Base-by-base conservation (phyloP, 2,113 vertebrate genomes). In the Irena cyanogastra region DNA sequence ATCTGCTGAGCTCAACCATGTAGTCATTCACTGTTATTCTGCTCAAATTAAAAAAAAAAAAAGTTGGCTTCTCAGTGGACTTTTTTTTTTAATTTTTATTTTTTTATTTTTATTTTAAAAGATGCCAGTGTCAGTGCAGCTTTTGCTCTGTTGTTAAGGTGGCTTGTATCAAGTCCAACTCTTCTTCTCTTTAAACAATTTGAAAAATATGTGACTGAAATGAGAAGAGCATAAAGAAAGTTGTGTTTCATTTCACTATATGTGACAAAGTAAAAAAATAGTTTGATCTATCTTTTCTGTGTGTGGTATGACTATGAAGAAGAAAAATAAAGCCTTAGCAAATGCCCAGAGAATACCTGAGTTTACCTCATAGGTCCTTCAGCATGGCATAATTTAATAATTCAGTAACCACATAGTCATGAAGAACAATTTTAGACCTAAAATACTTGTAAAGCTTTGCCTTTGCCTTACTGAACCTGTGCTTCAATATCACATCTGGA, bases 101-200 rank as follows among this genome's bases (percentile, higher is more conserved):
- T n/a, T n/a, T n/a, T n/a, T n/a, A 11, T n/a, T 56, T 59, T 33
- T 13, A 21, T 64, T 68, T n/a, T 6, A 30, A 53, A 70, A 53
- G 0, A 39, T 86, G 4, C 3, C 13, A 22, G 3, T 54, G 3
- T 28, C 21, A 39, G 6, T 44, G 7, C 6, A 39, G 11, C 10
- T 88, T 72, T 82, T 70, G 35, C 31, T 76, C 10, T 47, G 2
- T 78, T 79, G n/a, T 30, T 53, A 26, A 78, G 11, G 10, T 44
- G 27, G 0, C 9, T 75, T 49, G 1, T 59, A 78, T 13, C 5
- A 66, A 71, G 13, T 3, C 10, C 7, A 21, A 5, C 2, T 53
- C 3, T 26, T 4, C 3, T 54, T 45, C 10, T 45, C 16, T 57
- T 79, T 54, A 49, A 76, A 56, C 21, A 56, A 60, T 44, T 76